Base-by-base conservation (phyloP, 2,113 vertebrate species). In the Daboia siamensis region DNA sequence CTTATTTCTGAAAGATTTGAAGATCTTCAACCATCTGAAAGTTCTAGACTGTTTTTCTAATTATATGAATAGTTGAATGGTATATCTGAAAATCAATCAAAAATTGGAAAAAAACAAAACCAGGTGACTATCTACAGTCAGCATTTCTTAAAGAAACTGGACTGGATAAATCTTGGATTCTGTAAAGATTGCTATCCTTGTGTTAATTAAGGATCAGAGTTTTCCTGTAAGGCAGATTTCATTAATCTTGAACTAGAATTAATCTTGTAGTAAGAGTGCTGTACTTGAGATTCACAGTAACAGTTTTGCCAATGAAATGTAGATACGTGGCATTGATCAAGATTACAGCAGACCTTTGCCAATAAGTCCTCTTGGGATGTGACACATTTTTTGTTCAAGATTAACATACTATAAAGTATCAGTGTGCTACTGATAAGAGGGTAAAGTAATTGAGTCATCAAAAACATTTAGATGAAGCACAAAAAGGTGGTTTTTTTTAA, bases 381-480 rank as follows among this genome's bases (percentile, higher is more conserved):
- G 94, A 95, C 96, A 95, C 94, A 97, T 96, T 97, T 95, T 94
- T 96, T 95, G 92, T 92, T 95, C 96, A 93, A 95, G 93, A 92
- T 93, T 95, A 95, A 94, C 4, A 9, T 29, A 92, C 95, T 48
- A 89, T 64, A 93, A 95, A 95, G 97, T 93, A 93, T 95, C 96
- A 91, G 0, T 55, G 95, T 96, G 93, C 96, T 96, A 92, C 0
- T 0, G 93, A 94, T 95, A 93, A 96, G 95, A 96, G 96, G 96
- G 69, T 96, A 80, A 94, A 95, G 96, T 96, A 92, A 94, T 20
- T 39, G 94, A 96, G 96, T 90, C 93, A 96, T 96, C 55, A 61
- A 92, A 93, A 94, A 97, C 97, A 96, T 96, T 97, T 96, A 97
- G 97, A 97, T 95, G 95, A 98, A 98, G 98, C 98, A 98, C 98